These are phyloP conservation scores for Porites lobata DNA, from an alignment of 92 coral and sea anemone species.

Conservation along the genomic window DNA sequence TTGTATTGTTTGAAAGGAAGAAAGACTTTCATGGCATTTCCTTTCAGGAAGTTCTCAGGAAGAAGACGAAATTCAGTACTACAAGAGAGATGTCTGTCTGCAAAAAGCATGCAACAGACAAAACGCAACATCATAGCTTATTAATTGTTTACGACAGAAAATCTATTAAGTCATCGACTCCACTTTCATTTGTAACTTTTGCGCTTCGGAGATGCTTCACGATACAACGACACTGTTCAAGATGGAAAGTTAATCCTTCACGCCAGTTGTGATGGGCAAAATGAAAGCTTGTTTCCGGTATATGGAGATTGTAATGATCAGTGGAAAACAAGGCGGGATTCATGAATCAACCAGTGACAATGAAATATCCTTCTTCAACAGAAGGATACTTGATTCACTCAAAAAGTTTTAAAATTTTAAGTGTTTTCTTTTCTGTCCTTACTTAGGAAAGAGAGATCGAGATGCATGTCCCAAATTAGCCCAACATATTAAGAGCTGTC, in stretches of 20 bases:
- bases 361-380: neutral
- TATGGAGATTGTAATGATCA: slow-evolving; percentile 25
- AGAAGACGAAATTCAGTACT: slow-evolving; percentile 42
- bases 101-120: slow-evolving; percentile 47
- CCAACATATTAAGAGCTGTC: slow-evolving; percentile 33
- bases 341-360: neutral
- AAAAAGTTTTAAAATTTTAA: neutral
- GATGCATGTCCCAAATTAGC: neutral
- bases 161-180: slow-evolving; percentile 19
- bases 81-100: slow-evolving; percentile 35
- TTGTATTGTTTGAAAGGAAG: slow-evolving; percentile 52
- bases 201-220: neutral
- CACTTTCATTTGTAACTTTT: slow-evolving; percentile 1
- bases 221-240: neutral
- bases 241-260: slow-evolving; percentile 17
- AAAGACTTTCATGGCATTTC: slow-evolving; percentile 72
- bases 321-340: slow-evolving; percentile 21
- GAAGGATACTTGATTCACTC: neutral
- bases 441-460: neutral
- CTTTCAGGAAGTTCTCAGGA: slow-evolving; percentile 66
- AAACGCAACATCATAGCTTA: slow-evolving; percentile 29
- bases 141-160: slow-evolving; percentile 28
- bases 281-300: slow-evolving; percentile 58
- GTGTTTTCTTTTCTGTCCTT: too few relatives aligned
- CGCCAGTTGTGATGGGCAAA: slow-evolving; percentile 54